These are phyloP conservation scores for Odontamblyopus lacepedii DNA, from an alignment of 2,797 vertebrate species.

Conservation along the genomic window DNA sequence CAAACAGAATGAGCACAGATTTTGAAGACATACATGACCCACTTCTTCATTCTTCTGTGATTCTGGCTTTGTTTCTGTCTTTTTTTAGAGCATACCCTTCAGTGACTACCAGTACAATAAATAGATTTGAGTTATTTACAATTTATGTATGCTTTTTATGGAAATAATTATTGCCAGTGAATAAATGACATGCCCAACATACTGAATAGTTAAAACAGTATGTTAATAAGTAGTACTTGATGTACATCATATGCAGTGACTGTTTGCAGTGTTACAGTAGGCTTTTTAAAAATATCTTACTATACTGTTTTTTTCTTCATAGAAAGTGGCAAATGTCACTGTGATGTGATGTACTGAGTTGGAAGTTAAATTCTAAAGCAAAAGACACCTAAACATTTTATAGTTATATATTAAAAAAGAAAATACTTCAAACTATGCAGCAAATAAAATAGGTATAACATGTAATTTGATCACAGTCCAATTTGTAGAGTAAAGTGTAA, in stretches of 20 bases:
- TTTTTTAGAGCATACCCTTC: neutral
- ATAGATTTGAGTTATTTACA: too few relatives aligned
- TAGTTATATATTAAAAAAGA: neutral
- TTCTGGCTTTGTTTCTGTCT: conserved; percentile 27
- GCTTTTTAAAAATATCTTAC: neutral
- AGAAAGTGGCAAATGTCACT: neutral
- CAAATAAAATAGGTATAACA: neutral
- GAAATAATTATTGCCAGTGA: too few relatives aligned
- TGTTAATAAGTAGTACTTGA: too few relatives aligned
- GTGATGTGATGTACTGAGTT: neutral
- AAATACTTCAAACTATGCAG: neutral
- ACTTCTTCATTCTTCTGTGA: conserved; percentile 29
- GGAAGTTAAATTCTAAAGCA: neutral
- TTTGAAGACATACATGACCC: conserved; percentile 47
- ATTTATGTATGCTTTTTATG: too few relatives aligned
- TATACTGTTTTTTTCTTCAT: neutral
- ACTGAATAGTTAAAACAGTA: too few relatives aligned
- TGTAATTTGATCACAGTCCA: neutral
- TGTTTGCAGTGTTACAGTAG: neutral
- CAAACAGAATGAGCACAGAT: conserved; percentile 39
- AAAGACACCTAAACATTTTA: neutral
- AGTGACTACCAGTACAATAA: neutral
- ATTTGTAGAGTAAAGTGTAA: neutral
- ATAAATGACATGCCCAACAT: too few relatives aligned
- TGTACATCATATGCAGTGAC: neutral